phyloP scores from a whole-genome alignment of 1,140 invertebrate genomes.

The Philaenus spumarius region DNA sequence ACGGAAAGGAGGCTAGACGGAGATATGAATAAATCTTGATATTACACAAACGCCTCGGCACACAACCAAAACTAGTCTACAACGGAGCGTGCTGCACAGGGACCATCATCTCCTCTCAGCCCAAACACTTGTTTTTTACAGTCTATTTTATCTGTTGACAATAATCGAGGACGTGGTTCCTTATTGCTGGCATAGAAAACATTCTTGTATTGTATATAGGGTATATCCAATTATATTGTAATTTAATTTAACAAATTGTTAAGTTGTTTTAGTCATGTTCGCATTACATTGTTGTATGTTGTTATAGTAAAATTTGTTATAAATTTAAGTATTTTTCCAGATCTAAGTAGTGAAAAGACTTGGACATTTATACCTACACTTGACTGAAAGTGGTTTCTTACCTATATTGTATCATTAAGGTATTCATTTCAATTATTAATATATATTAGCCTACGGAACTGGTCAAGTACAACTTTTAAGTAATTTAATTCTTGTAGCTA shows the following conservation, averaged over 20 bases:
- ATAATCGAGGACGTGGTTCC: background rate
- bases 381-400: too few relatives aligned
- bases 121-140: background rate
- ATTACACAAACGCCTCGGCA: slow-evolving; percentile 17
- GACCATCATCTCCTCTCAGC: slow-evolving; percentile 3
- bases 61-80: background rate
- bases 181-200: background rate
- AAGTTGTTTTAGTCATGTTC: background rate
- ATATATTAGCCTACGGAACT: too few relatives aligned
- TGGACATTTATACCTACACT: too few relatives aligned
- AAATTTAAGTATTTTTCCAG: too few relatives aligned
- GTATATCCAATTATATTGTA: background rate
- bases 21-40: slow-evolving; percentile 50
- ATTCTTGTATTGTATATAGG: background rate
- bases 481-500: too few relatives aligned
- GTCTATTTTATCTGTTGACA: background rate
- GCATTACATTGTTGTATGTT: background rate
- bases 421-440: too few relatives aligned
- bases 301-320: background rate
- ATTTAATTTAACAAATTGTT: background rate
- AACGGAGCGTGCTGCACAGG: too few relatives aligned
- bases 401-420: too few relatives aligned
- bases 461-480: too few relatives aligned
- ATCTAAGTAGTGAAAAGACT: too few relatives aligned
- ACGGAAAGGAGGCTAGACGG: slow-evolving; percentile 68